Conservation (phyloP, 2,113 vertebrate species). For the Oryzias javanicus region DNA sequence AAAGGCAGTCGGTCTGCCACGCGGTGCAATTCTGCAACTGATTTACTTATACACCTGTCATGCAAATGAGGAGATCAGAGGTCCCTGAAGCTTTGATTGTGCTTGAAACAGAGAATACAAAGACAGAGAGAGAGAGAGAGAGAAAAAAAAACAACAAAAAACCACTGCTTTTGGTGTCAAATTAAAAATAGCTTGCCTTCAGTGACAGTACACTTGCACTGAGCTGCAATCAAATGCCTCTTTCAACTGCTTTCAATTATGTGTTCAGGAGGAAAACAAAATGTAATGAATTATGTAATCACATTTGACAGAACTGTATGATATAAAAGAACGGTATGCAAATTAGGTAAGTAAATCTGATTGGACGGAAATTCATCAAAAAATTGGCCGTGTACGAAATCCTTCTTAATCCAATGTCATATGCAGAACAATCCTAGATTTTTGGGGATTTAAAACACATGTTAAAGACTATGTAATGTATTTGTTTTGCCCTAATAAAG, state of each 20-base stretch:
- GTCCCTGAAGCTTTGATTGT: conserved; percentile 43
- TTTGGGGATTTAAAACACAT: no score
- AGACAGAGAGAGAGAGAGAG: neutral
- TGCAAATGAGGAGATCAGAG: conserved; percentile 44
- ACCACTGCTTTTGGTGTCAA: conserved; percentile 54
- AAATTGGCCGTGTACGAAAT: no score
- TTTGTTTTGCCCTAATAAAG: no score
- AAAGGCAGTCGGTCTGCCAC: conserved; percentile 24
- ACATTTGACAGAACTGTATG: conserved; percentile 45
- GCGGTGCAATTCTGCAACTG: conserved; percentile 23
- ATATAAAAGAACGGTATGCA: conserved; percentile 29
- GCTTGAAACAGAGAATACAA: conserved; percentile 38
- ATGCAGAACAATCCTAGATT: no score
- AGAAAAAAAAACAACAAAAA: neutral
- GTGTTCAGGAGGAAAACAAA: conserved; percentile 17
- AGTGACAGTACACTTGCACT: conserved; percentile 55
- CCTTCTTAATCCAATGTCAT: no score
- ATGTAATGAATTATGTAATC: conserved; percentile 32
- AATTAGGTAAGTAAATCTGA: conserved; percentile 33
- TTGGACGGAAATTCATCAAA: conserved; percentile 2
- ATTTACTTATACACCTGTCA: conserved; percentile 57
- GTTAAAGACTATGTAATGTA: no score
- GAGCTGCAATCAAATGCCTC: conserved; percentile 28
- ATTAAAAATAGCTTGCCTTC: conserved; percentile 67
- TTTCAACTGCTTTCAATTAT: conserved; percentile 30